Percentiles rank a stretch among this genome's conserved stretches.
These are phyloP conservation scores for Ficedula albicollis DNA, from an alignment of 2,797 vertebrate genomes.

Conservation along the genomic window DNA sequence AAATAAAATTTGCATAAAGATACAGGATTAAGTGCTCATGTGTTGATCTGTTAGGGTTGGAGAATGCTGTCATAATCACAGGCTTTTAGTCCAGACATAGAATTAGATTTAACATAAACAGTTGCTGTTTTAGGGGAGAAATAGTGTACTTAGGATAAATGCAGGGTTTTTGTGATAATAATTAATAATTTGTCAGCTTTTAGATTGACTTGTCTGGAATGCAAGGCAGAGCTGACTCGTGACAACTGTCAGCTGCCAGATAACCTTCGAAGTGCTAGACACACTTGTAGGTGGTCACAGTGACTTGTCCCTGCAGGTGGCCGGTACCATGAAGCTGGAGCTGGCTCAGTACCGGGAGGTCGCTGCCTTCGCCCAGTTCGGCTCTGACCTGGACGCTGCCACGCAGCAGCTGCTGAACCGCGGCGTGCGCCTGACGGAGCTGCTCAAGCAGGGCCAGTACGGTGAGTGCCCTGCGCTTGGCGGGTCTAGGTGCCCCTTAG, in stretches of 20 bases:
- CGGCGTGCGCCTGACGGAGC: slow-evolving; percentile 95
- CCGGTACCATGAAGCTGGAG: slow-evolving; percentile 98
- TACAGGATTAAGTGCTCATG: background rate
- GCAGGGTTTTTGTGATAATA: background rate
- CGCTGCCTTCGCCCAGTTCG: slow-evolving; percentile 95
- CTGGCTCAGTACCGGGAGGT: slow-evolving; percentile 97
- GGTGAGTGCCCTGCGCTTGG: slow-evolving; percentile 27
- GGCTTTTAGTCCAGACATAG: rapidly evolving
- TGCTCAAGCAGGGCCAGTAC: slow-evolving; percentile 98
- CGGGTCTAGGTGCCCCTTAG: rapidly evolving
- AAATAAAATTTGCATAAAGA: rapidly evolving
- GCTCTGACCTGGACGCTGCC: slow-evolving; percentile 96
- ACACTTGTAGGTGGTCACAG: rapidly evolving
- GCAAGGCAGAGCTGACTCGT: background rate
- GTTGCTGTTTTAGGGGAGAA: background rate
- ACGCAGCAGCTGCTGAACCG: slow-evolving; percentile 96
- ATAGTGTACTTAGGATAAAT: rapidly evolving
- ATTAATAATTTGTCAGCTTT: background rate
- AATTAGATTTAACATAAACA: background rate
- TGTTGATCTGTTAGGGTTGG: background rate
- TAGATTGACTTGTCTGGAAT: background rate
- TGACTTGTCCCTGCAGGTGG: slow-evolving; percentile 79
- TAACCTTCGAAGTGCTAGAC: rapidly evolving
- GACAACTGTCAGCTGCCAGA: background rate
- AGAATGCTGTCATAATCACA: rapidly evolving